Base-by-base conservation (phyloP, 2,797 vertebrate genomes). In the Clamator glandarius region DNA sequence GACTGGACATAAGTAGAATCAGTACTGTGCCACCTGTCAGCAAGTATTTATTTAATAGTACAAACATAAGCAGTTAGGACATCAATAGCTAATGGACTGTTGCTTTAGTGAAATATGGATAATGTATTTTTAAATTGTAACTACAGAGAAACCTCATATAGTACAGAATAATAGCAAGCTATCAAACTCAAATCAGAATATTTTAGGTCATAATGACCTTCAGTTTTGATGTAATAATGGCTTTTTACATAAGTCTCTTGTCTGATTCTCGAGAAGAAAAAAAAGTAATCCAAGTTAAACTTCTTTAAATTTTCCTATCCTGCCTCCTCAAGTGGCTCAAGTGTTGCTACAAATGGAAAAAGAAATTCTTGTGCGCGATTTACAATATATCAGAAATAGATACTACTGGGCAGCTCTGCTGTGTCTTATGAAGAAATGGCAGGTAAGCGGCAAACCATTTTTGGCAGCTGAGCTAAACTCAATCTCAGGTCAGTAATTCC, bases 311-410 rank as follows among this genome's bases (percentile, higher is more conserved):
- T 73, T 59, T 90, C 48, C 33, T 76, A 39, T 72, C 73, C 35
- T 1, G 1, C 51, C 68, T 82, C 48, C n/a, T 82, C 36, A 68
- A 58, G 83, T 63, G 35, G 39, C 12, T 39, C 83, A 90, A 41
- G 6, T 3, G 8, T 29, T 0, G 0, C n/a, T 69, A 36, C 29
- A 74, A 74, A 77, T 4, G 13, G 61, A 89, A 74, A 59, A 85
- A 76, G 2, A 75, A 68, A 79, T 62, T 16, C 18, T 67, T 5
- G 0, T 25, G 35, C 1, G 1, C 0, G 0, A 83, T 74, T 42
- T 69, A 66, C 18, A 52, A 15, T 29, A 3, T 9, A 35, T 26
- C 24, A 42, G 70, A 83, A 83, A 39, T 15, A 10, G 39, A 44
- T 50, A 31, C 19, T 39, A 23, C 6, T 4, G 52, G 87, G 85